Conservation (phyloP, 2,888 invertebrate species). For the Ophion ellenae region DNA sequence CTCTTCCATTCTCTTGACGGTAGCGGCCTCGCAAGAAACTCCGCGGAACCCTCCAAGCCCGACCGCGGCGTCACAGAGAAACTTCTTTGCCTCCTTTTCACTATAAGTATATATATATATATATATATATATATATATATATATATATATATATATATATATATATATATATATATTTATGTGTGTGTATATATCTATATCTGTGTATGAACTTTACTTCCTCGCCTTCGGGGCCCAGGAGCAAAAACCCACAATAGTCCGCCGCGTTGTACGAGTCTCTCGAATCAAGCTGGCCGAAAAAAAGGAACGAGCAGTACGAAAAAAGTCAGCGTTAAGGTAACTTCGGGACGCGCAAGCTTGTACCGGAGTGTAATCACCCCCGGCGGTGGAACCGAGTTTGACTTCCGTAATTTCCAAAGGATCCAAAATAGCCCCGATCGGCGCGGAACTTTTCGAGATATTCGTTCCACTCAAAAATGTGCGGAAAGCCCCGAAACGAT, state of each 20-base stretch:
- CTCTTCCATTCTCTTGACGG: constrained; percentile 71
- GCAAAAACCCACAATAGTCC: constrained; percentile 59
- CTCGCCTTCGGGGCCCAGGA: constrained; percentile 46
- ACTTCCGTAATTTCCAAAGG: neutral
- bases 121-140: neutral
- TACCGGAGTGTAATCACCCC: neutral
- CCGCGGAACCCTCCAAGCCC: constrained; percentile 73
- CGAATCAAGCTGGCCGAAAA: constrained; percentile 26
- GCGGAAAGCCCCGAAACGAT: too few relatives aligned
- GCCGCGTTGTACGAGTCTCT: constrained; percentile 23
- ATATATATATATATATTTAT: neutral
- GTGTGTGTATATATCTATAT: neutral
- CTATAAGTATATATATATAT: neutral
- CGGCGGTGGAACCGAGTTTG: neutral
- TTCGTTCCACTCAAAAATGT: neutral
- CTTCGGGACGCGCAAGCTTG: neutral
- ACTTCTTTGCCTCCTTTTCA: constrained; percentile 56
- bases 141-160: neutral
- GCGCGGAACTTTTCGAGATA: neutral
- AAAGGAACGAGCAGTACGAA: constrained; percentile 8
- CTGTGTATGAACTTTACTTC: constrained; percentile 14
- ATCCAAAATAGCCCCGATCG: neutral
- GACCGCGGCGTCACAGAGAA: constrained; percentile 65
- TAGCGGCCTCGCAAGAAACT: constrained; percentile 78
- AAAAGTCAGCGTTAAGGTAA: constrained; percentile 6